These are phyloP conservation scores for Petrolisthes cinctipes DNA, from an alignment of 2,888 invertebrate genomes.

Conservation along the genomic window DNA sequence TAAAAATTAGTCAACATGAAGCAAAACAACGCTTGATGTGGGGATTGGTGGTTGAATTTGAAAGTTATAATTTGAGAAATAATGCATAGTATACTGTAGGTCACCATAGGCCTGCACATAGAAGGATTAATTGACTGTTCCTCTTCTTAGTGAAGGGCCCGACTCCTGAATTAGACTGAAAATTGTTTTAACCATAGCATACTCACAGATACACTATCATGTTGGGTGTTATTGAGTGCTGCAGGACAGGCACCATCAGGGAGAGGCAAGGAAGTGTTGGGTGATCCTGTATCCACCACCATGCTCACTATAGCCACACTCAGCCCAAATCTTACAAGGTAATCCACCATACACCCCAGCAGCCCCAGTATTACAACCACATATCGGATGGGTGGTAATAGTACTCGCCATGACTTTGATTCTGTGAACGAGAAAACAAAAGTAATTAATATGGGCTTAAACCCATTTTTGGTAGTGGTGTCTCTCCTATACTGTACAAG, in stretches of 20 bases:
- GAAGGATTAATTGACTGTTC: too few relatives aligned
- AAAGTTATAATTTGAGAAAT: too few relatives aligned
- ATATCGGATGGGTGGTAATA: slow-evolving; percentile 25
- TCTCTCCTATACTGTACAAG: too few relatives aligned
- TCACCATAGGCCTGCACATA: too few relatives aligned
- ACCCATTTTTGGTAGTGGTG: too few relatives aligned
- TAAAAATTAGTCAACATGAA: too few relatives aligned
- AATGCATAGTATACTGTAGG: too few relatives aligned
- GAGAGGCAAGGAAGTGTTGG: background rate
- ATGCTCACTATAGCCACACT: slow-evolving; percentile 52
- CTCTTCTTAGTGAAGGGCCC: too few relatives aligned
- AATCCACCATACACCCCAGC: slow-evolving; percentile 46
- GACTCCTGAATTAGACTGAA: too few relatives aligned
- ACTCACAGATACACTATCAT: background rate
- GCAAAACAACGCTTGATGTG: too few relatives aligned
- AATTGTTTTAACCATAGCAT: too few relatives aligned
- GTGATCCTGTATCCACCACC: slow-evolving; percentile 22
- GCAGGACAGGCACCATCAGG: slow-evolving; percentile 33
- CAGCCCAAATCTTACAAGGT: slow-evolving; percentile 41
- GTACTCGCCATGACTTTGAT: background rate
- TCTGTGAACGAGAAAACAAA: background rate
- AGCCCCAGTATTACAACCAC: slow-evolving; percentile 43
- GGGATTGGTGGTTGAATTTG: too few relatives aligned
- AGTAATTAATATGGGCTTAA: background rate
- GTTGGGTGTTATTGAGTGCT: slow-evolving; percentile 17